Conservation (phyloP, 2,113 vertebrate species). For the Amphiprion ocellaris region DNA sequence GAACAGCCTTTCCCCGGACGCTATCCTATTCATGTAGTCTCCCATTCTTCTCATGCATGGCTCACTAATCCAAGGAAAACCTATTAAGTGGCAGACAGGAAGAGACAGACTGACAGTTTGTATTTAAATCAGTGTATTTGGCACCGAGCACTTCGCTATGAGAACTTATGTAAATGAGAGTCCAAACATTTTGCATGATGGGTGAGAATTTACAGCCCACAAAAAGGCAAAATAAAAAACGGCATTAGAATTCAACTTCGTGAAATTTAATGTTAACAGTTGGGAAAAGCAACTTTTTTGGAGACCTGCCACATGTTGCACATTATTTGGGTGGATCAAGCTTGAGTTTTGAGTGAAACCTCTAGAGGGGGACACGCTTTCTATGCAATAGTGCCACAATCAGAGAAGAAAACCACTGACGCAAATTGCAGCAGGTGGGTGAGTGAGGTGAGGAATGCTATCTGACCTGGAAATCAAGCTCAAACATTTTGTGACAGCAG, state of each 20-base stretch:
- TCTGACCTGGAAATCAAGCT: conserved; percentile 21
- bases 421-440: conserved; percentile 67
- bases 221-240: too few species aligned
- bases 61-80: conserved; percentile 72
- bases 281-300: not conserved
- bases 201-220: not conserved
- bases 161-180: conserved; percentile 44
- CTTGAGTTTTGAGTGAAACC: conserved; percentile 46
- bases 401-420: conserved; percentile 22
- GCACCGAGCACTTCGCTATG: conserved; percentile 7
- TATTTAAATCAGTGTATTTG: conserved; percentile 66
- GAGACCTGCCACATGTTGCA: not conserved
- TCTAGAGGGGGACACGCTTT: conserved; percentile 68
- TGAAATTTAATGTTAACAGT: too few species aligned
- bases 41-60: conserved; percentile 63
- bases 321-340: not conserved
- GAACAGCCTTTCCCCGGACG: conserved; percentile 58
- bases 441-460: not conserved
- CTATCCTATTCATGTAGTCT: conserved; percentile 60
- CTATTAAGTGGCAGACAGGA: conserved; percentile 72
- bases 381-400: not conserved
- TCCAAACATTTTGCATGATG: not conserved
- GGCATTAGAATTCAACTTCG: too few species aligned
- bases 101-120: conserved; percentile 46
- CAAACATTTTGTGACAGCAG: not conserved